Base-by-base conservation (phyloP, 2,113 vertebrate species). In the Thymallus thymallus region DNA sequence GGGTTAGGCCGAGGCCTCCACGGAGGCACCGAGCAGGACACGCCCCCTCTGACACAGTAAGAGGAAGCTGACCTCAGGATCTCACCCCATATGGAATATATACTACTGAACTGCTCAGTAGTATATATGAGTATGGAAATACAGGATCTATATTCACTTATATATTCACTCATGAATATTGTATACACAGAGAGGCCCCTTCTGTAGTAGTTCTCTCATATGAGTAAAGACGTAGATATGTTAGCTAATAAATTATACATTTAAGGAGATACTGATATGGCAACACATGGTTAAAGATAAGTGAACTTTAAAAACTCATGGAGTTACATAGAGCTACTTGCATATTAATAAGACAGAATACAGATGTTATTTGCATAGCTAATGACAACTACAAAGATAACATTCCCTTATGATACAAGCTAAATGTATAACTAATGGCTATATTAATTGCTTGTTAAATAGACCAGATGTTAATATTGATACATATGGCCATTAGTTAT, bases 1-100 rank as follows among this genome's bases (percentile, higher is more conserved):
- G 94, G 18, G 91, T 94, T 62, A 87, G 95, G 12, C 95, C 95
- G 0, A 90, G 94, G 56, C 95, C 95, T 1, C 95, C 94, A 0
- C 88, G 94, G 69, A 92, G 85, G 69, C 77, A 93, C 91, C 84
- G 84, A 69, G 90, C 84, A 74, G 82, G 91, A 62, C 75, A 92
- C 83, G 29, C 91, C 82, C 82, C 92, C 18, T 46, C 89, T 75
- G 83, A 94, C 82, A 78, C 86, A 67, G 90, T 91, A 76, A 79
- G 82, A 6, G 7, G 2, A 5, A 5, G 41, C 23, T 51, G 35
- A 51, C 30, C 10, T 41, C 32, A 45, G 30, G 48, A 2, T 30
- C 32, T 22, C 7, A 23, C 68, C 35, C 65, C 26, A 12, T 55
- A 6, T 20, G 3, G 56, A 48, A 62, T 41, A 10, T 41, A 55